Evolutionary conservation across 1,140 invertebrate genomes (phyloP), one percentile per base, ranked within the genome.

Genomic region (Bombus ignitus): DNA sequence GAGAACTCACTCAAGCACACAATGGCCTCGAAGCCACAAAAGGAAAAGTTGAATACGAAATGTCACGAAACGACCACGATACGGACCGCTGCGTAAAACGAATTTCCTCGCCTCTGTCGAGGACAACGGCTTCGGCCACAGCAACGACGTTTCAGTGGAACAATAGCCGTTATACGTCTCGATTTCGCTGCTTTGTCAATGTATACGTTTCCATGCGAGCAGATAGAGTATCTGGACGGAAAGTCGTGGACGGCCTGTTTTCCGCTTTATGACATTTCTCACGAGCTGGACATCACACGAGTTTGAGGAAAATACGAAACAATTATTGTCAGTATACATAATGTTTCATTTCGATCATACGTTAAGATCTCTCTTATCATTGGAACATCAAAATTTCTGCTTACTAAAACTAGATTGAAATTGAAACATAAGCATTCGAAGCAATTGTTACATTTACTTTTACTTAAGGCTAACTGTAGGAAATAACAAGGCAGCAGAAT

Each of bases 31-130:
- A 47, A 47, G 32, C n/a, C 42, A 66, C 78, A 71, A 85, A 87
- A 84, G 78, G 71, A 79, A 85, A 80, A 84, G 66, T 88, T 88
- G 86, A 86, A 89, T 77, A 72, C 72, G 77, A 87, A 85, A 85
- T 81, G 87, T 62, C 82, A 87, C 28, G 65, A 28, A 42, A 32
- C 76, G 44, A 76, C 65, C 65, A 77, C 25, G 86, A 89, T 85
- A 85, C 47, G 73, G 32, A 18, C 81, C 74, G 42, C 53, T 81
- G 82, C 87, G 87, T 80, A 73, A 47, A 81, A 74, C 83, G 65
- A 88, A 89, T 89, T 89, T 89, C 81, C 86, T 80, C 81, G 71
- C 53, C 70, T 74, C 39, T 68, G 59, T 47, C 35, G 25, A 47
- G 65, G 75, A 87, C 83, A 82, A 62, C 12, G 47, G 35, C 62